phyloP scores from a whole-genome alignment of 1,140 invertebrate species.

The Eciton burchellii region DNA sequence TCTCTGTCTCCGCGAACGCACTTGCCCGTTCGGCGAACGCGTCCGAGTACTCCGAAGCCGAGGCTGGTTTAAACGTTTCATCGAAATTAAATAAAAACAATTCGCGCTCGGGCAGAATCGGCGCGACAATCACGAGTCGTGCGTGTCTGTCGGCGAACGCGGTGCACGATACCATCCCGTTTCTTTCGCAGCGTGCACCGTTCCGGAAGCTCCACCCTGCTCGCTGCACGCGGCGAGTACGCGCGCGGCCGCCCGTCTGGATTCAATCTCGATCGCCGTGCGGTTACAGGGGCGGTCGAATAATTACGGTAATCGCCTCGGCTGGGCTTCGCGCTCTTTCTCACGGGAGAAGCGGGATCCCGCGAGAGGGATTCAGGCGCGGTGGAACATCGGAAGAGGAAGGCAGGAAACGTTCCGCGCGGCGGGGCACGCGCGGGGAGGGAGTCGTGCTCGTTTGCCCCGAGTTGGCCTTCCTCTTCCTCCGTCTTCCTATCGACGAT shows the following conservation, averaged over 20 bases:
- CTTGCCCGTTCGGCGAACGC: too few relatives aligned
- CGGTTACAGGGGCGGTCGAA: constrained; percentile 47
- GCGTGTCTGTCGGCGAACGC: neutral
- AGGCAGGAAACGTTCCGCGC: constrained; percentile 6
- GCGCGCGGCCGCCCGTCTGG: constrained; percentile 39
- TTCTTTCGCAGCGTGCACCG: constrained; percentile 13
- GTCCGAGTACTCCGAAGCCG: neutral
- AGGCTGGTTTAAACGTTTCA: neutral
- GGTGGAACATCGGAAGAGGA: constrained; percentile 46
- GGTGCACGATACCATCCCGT: neutral
- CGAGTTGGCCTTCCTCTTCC: too few relatives aligned
- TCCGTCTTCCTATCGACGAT: constrained; percentile 53
- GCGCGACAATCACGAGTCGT: neutral
- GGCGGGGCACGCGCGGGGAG: neutral
- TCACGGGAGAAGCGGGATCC: constrained; percentile 21
- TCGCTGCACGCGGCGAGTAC: constrained; percentile 34
- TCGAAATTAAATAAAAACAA: constrained; percentile 6
- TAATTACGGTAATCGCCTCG: constrained; percentile 67
- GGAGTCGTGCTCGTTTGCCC: constrained; percentile 15
- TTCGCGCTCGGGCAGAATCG: neutral
- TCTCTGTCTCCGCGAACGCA: too few relatives aligned
- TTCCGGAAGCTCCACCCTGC: constrained; percentile 44
- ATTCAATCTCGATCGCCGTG: constrained; percentile 54
- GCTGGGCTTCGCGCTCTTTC: constrained; percentile 51
- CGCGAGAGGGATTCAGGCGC: constrained; percentile 42